Conservation (phyloP, 2,888 invertebrate genomes). For the Himalopsyche japonica region DNA sequence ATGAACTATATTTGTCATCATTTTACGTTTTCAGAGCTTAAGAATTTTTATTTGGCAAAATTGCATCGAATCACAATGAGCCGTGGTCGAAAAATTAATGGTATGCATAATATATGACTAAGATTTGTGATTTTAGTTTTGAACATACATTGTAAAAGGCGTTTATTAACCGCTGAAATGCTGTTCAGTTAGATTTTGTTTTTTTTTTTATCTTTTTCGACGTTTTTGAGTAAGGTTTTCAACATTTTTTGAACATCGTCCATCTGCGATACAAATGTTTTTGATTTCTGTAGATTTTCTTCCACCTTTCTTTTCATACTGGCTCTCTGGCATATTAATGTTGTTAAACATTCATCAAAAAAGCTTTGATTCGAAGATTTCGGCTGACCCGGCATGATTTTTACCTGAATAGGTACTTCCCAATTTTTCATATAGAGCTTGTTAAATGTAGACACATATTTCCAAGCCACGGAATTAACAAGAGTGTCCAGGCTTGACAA, state of each 20-base stretch:
- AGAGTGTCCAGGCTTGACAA: not conserved
- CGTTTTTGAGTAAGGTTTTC: not conserved
- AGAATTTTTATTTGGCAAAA: too few relatives aligned
- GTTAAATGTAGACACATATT: not conserved
- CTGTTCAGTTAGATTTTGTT: not conserved
- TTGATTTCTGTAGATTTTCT: not conserved
- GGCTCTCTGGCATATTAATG: not conserved
- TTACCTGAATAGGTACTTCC: not conserved
- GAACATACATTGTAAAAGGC: conserved; percentile 46
- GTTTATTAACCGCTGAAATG: too few relatives aligned
- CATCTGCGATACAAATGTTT: not conserved
- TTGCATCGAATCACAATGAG: too few relatives aligned
- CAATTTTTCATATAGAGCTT: not conserved
- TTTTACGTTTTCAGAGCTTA: too few relatives aligned
- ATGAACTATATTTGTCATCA: too few relatives aligned
- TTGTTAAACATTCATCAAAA: not conserved
- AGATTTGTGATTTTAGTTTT: too few relatives aligned
- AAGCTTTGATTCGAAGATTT: not conserved
- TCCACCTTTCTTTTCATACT: not conserved
- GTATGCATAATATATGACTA: too few relatives aligned
- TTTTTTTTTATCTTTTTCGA: not conserved
- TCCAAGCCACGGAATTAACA: not conserved
- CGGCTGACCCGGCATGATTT: not conserved
- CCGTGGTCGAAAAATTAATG: too few relatives aligned
- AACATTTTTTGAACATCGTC: not conserved